phyloP scores from a whole-genome alignment of 2,113 vertebrate genomes.

The Nerophis ophidion region DNA sequence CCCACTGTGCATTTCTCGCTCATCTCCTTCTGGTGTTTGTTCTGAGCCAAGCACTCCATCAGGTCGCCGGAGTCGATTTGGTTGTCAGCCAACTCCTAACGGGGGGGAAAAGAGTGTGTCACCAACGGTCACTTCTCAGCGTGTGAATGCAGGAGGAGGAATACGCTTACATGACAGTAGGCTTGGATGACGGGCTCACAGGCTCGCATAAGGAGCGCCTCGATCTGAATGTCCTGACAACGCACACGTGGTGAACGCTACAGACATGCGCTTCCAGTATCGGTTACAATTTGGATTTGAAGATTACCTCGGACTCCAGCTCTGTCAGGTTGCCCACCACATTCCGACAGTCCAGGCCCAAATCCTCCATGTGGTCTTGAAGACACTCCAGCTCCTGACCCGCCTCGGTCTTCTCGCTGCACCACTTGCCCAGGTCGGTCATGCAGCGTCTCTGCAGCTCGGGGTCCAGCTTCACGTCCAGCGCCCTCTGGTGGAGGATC shows the following conservation, averaged over 20 bases:
- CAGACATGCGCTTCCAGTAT: background rate
- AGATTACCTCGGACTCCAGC: conserved; percentile 85
- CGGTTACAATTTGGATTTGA: background rate
- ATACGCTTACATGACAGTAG: conserved; percentile 37
- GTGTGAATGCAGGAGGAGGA: background rate
- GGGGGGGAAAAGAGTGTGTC: background rate
- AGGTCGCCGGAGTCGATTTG: conserved; percentile 93
- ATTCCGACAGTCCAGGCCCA: conserved; percentile 82
- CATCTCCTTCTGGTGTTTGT: conserved; percentile 98
- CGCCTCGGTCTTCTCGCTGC: conserved; percentile 88
- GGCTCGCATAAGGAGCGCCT: conserved; percentile 91
- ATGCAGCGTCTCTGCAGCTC: conserved; percentile 88
- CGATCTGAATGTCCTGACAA: conserved; percentile 90
- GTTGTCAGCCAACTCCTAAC: conserved; percentile 90
- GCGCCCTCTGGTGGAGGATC: conserved; percentile 90
- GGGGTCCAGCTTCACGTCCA: conserved; percentile 92
- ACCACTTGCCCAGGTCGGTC: conserved; percentile 93
- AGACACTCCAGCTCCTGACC: conserved; percentile 95
- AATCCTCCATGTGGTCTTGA: conserved; percentile 91
- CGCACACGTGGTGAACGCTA: too few relatives aligned
- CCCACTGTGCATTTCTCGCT: conserved; percentile 91
- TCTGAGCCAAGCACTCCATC: conserved; percentile 94
- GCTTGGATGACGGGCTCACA: conserved; percentile 78
- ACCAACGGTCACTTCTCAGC: background rate
- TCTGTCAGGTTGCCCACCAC: conserved; percentile 91